Conservation (phyloP, 2,113 vertebrate genomes). For the Hippocampus zosterae region DNA sequence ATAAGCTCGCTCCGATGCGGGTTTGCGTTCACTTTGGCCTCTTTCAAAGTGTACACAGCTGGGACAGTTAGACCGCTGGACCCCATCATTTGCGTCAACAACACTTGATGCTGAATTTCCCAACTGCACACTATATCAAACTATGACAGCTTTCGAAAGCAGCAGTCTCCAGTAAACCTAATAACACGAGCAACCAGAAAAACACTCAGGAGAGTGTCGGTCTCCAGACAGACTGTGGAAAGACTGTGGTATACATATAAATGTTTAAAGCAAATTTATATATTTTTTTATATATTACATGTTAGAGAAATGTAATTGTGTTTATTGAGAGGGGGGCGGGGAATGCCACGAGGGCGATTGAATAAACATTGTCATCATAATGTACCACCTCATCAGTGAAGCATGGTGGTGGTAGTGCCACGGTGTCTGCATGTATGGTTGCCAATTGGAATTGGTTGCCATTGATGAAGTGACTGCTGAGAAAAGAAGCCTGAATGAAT, state of each 20-base stretch:
- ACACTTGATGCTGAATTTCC: constrained; percentile 29
- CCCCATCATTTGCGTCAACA: constrained; percentile 59
- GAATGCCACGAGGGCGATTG: too few species aligned
- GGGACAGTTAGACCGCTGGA: constrained; percentile 48
- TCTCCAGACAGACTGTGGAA: background rate
- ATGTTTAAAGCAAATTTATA: background rate
- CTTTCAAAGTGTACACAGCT: constrained; percentile 64
- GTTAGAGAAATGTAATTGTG: background rate
- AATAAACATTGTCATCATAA: too few species aligned
- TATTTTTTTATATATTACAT: background rate
- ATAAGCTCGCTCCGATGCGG: constrained; percentile 49
- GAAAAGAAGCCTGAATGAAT: too few species aligned
- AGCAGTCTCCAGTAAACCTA: constrained; percentile 3
- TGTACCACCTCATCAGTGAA: too few species aligned
- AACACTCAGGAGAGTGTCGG: background rate
- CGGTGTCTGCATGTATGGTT: too few species aligned
- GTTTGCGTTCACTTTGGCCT: constrained; percentile 58
- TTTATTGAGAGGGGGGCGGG: background rate
- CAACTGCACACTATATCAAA: constrained; percentile 18
- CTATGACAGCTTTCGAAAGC: constrained; percentile 12
- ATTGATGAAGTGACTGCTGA: too few species aligned
- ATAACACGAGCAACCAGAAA: constrained; percentile 12
- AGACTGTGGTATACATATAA: background rate
- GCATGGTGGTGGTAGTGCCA: too few species aligned
- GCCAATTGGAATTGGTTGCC: too few species aligned